Percentiles rank a stretch among this genome's conserved stretches.
Conservation (phyloP, 2,113 vertebrate species). For the human (Homo sapiens) region GRCh38 chr7:47008001-47008500, state of each 20-base stretch:
- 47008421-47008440: background rate
- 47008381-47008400: background rate
- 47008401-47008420: background rate
- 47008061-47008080: too few species aligned
- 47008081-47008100: background rate
- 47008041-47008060: background rate
- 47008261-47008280: background rate
- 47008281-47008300: background rate
- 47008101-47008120: background rate
- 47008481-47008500: background rate
- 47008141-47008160: background rate
- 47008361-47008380: background rate
- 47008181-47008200: background rate
- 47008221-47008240: background rate
- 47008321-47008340: background rate
- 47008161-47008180: background rate
- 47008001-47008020: background rate
- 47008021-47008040: background rate
- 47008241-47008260: background rate
- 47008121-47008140: background rate
- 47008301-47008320: background rate
- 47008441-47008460: background rate
- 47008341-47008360: background rate
- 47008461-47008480: background rate
- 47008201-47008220: background rate